Evolutionary conservation across 1,140 invertebrate genomes (phyloP).

Genomic region (Drosophila carrolli): DNA sequence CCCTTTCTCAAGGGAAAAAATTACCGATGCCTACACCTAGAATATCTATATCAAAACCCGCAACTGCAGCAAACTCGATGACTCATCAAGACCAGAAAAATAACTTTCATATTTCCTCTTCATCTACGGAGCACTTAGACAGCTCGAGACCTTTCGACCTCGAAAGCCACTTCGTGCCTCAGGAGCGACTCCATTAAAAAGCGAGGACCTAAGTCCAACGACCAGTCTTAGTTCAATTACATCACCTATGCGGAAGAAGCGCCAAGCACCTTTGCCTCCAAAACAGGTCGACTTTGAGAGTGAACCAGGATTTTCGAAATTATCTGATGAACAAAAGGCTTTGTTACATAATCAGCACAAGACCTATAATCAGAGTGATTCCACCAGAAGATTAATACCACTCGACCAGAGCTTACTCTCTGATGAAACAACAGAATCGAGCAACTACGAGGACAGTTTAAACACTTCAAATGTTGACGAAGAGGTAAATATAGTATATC

Average conservation of each 20-base stretch:
- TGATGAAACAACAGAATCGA: conserved; percentile 25
- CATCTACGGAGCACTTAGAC: conserved; percentile 13
- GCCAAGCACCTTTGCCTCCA: conserved; percentile 89
- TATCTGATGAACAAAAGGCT: conserved; percentile 59
- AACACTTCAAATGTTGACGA: conserved; percentile 21
- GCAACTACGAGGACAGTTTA: conserved; percentile 38
- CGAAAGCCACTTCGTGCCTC: conserved; percentile 83
- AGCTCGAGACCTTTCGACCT: conserved; percentile 37
- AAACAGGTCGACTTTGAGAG: conserved; percentile 48
- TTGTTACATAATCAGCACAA: conserved; percentile 54
- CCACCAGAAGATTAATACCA: conserved; percentile 54
- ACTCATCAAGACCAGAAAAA: background rate
- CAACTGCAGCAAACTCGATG: conserved; percentile 2
- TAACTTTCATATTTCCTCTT: conserved; percentile 2
- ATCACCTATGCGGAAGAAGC: conserved; percentile 86
- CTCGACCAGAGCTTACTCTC: conserved; percentile 55
- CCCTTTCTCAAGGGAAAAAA: conserved; percentile 42
- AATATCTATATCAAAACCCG: conserved; percentile 32
- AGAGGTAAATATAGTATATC: conserved; percentile 58
- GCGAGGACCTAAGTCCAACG: conserved; percentile 7
- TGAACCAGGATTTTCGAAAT: conserved; percentile 20
- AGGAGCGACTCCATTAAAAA: conserved; percentile 21
- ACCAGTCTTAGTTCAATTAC: conserved; percentile 8
- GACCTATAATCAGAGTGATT: conserved; percentile 7
- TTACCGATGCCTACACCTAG: conserved; percentile 87